Base-by-base conservation (phyloP, 2,888 invertebrate species). In the Ditylenchus weischeri region DNA sequence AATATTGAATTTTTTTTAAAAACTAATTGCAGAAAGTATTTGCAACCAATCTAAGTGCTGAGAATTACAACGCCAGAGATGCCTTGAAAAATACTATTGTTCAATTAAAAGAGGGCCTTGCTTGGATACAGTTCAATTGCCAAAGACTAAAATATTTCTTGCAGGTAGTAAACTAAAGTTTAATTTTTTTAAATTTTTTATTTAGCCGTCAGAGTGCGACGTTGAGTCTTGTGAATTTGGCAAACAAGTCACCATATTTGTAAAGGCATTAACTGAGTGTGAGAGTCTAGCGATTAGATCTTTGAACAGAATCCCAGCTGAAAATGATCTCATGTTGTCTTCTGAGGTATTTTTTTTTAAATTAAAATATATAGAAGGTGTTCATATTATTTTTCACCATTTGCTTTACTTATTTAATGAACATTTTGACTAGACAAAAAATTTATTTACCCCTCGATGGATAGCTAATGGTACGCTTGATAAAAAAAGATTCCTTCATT, bases 1-100 rank as follows among this genome's bases (percentile, higher is more conserved):
- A 29, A 29, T 3, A 2, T 43, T 43, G 8, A 43, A 29, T 4
- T 29, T 29, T 29, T 29, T 29, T 43, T 15, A 43, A 43, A 8
- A 6, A 43, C 43, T 43, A 15, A 15, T 43, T 43, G 15, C 70
- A 82, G 78, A 78, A 76, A 38, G 67, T 77, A 1, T 78, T 75
- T 63, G 71, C 77, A 0, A 67, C 80, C 29, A 77, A 82, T 54
- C 62, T 82, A 51, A 71, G 72, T 21, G 69, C 73, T 11, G 79
- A 80, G 57, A 69, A 69, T n/a, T 80, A 70, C 71, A 62, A 48
- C 10, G 62, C 19, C 15, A 62, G 47, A 48, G 62, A 62, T 43
- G 23, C 43, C 10, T 29, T 62, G n/a, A 23, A 18, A 23, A 48
- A 62, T 19, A 62, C 62, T 18, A 62, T 62, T 21, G 19, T 21